Evolutionary conservation across 2,113 vertebrate species (phyloP).

Genomic region (Erpornis zantholeuca): DNA sequence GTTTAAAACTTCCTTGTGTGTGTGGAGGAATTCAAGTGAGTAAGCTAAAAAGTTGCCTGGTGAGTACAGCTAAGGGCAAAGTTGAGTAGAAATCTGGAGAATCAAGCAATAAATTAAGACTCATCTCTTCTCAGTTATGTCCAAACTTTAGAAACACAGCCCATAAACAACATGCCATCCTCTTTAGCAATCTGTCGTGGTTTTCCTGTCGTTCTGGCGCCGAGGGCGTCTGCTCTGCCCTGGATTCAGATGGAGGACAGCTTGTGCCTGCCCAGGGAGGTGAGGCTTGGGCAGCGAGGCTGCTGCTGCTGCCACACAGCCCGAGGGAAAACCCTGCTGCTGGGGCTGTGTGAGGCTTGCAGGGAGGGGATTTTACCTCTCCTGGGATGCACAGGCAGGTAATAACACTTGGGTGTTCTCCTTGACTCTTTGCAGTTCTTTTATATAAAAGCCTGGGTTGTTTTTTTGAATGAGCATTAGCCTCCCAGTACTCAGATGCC

Average conservation of each 20-base stretch:
- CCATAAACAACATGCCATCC: neutral
- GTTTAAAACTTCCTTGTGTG: neutral
- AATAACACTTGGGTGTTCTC: neutral
- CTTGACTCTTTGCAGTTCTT: neutral
- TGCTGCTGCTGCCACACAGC: neutral
- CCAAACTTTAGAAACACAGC: neutral
- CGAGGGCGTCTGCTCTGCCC: neutral
- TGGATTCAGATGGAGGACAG: neutral
- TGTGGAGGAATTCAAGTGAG: neutral
- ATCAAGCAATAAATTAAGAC: neutral
- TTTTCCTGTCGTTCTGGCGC: neutral
- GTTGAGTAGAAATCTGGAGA: neutral
- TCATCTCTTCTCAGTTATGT: neutral
- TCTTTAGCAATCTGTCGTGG: neutral
- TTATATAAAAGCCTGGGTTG: neutral
- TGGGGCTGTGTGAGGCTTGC: neutral
- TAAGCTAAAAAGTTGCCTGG: neutral
- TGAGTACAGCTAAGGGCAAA: fast-evolving
- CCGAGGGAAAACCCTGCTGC: fast-evolving
- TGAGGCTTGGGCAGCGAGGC: neutral
- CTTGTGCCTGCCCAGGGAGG: neutral
- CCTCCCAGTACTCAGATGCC: neutral
- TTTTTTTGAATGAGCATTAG: neutral
- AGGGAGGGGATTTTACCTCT: neutral
- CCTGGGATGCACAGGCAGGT: neutral